Percentiles rank a stretch among this genome's conserved stretches.
phyloP scores from a whole-genome alignment of 2,113 vertebrate genomes.

The Mustelus asterias region DNA sequence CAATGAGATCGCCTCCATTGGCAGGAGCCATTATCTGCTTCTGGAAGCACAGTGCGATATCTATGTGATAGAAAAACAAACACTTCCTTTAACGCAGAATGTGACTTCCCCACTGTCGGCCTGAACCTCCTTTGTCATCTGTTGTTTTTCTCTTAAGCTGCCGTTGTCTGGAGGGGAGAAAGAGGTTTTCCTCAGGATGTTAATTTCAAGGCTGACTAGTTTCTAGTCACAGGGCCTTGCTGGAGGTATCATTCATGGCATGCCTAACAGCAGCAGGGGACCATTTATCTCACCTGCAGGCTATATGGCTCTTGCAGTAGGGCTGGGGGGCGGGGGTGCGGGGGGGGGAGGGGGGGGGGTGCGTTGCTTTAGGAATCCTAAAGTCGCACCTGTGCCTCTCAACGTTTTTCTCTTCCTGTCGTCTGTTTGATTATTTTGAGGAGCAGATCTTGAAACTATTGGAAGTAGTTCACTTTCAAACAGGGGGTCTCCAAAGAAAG shows the following conservation, averaged over 20 bases:
- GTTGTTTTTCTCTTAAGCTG: conserved; percentile 43
- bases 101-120: conserved; percentile 41
- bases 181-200: conserved; percentile 50
- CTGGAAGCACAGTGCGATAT: conserved; percentile 31
- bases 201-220: conserved; percentile 64
- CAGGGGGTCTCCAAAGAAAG: neutral
- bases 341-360: no score
- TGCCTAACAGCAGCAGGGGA: conserved; percentile 47
- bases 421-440: conserved; percentile 4
- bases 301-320: conserved; percentile 44
- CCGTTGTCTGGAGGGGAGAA: conserved; percentile 47
- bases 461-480: neutral
- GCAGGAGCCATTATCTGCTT: conserved; percentile 1
- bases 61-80: conserved; percentile 41
- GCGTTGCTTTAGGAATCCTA: conserved; percentile 41
- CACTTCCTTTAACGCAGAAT: conserved; percentile 42
- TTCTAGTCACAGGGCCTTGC: conserved; percentile 52
- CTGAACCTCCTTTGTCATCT: conserved; percentile 41
- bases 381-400: conserved; percentile 42
- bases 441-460: neutral
- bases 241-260: conserved; percentile 56
- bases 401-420: neutral
- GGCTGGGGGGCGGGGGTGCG: neutral
- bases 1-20: neutral
- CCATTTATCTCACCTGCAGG: conserved; percentile 56